phyloP scores from a whole-genome alignment of 2,888 invertebrate genomes.

The Coecobrya sp. region DNA sequence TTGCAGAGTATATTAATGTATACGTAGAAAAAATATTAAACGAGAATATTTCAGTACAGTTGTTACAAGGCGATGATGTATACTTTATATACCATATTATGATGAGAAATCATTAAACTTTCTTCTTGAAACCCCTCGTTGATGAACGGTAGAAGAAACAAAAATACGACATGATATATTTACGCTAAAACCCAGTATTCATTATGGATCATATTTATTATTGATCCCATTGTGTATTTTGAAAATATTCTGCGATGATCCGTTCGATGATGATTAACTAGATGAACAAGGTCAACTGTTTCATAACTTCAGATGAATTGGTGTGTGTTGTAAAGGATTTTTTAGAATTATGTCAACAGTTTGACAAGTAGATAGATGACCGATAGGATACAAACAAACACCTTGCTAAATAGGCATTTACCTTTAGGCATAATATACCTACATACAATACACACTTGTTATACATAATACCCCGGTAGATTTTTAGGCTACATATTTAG shows the following conservation, averaged over 20 bases:
- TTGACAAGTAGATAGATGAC: neutral
- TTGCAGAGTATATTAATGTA: neutral
- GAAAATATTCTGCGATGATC: no score
- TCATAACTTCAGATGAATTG: neutral
- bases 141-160: conserved; percentile 41
- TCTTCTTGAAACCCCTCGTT: conserved; percentile 12
- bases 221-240: no score
- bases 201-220: no score
- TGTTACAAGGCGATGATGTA: no score
- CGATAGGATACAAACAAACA: neutral
- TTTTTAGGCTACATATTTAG: neutral
- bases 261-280: neutral
- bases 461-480: neutral
- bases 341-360: neutral
- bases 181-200: no score
- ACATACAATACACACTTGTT: neutral
- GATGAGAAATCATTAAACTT: neutral
- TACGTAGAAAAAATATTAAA: neutral
- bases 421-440: neutral
- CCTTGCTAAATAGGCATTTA: neutral
- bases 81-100: neutral
- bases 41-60: no score
- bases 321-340: conserved; percentile 1
- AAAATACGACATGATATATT: neutral
- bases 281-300: conserved; percentile 1